Conservation (phyloP, 2,888 invertebrate genomes). For the Eubasilissa splendida region DNA sequence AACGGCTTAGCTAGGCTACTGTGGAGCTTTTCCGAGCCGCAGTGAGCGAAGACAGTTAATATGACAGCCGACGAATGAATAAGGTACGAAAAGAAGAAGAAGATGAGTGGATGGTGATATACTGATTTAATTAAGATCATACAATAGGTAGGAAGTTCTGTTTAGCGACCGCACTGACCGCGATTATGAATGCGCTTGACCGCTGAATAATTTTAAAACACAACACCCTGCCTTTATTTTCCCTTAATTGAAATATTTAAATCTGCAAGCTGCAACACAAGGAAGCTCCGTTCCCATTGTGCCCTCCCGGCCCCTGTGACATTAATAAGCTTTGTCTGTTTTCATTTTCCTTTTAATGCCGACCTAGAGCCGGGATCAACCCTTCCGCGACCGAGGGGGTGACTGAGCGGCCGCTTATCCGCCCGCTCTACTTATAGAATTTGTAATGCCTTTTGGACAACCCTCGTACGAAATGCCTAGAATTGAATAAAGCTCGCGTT, state of each 20-base stretch:
- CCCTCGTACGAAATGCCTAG: constrained; percentile 17
- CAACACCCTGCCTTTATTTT: constrained; percentile 13
- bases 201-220: constrained; percentile 8
- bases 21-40: no score
- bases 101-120: no score
- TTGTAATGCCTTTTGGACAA: constrained; percentile 33
- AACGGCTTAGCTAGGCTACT: no score
- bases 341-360: constrained; percentile 57
- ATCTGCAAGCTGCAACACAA: constrained; percentile 40
- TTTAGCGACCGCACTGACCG: no score
- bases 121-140: no score
- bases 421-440: constrained; percentile 42
- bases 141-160: no score
- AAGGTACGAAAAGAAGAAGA: no score
- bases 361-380: constrained; percentile 35
- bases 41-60: no score
- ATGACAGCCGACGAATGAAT: no score
- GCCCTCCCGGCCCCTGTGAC: constrained; percentile 32
- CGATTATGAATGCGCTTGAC: not conserved
- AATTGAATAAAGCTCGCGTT: constrained; percentile 37
- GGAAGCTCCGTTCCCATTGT: constrained; percentile 5
- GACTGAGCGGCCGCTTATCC: constrained; percentile 33
- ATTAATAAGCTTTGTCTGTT: constrained; percentile 58
- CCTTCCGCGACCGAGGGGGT: constrained; percentile 31
- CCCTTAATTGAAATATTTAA: constrained; percentile 42